Evolutionary conservation across 2,113 vertebrate species (phyloP), one percentile per base, ranked within the genome.

Genomic region (Etheostoma spectabile): DNA sequence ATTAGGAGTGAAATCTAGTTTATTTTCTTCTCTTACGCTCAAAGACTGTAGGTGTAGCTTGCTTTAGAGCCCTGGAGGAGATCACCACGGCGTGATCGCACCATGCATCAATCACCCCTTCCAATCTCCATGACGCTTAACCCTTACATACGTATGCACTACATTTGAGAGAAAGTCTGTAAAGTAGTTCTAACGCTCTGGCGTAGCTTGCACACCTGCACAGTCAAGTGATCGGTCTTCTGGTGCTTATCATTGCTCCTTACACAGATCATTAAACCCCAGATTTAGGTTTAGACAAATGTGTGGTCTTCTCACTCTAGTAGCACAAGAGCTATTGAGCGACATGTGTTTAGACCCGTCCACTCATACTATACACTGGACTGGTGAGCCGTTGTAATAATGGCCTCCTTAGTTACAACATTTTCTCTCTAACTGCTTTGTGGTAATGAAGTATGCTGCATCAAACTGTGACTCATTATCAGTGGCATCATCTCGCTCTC

Each of bases 341-440:
- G 81, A 67, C 2, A 4, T 24, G 72, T 70, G 67, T 70, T 63
- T 3, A 30, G 56, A 74, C 45, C 14, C 69, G 16, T 16, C 77
- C 70, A 12, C 76, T 86, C 89, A 79, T 61, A 69, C 82, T 72
- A 77, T 89, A 93, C 93, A 93, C 92, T 92, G 90, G 89, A 93
- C 84, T 63, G 73, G 83, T 63, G 84, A 73, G 85, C 81, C 61
- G 1, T 85, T 42, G 52, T 38, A 15, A 45, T 16, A 65, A 69
- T 53, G 70, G 76, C 64, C 68, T 59, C 85, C 55, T 57, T 48
- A 1, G 60, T 80, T 71, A 38, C 74, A 30, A 67, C 64, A 30
- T 76, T 79, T 67, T 35, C 68, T 77, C 70, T 79, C 61, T 60
- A 24, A 52, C 87, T 62, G 86, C 83, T 85, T 87, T 82, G 82